Percentiles rank a stretch among this genome's conserved stretches.
Conservation (phyloP, 30 jellyfish, hydroid and myxozoan species). For the Chrysaora quinquecirrha region DNA sequence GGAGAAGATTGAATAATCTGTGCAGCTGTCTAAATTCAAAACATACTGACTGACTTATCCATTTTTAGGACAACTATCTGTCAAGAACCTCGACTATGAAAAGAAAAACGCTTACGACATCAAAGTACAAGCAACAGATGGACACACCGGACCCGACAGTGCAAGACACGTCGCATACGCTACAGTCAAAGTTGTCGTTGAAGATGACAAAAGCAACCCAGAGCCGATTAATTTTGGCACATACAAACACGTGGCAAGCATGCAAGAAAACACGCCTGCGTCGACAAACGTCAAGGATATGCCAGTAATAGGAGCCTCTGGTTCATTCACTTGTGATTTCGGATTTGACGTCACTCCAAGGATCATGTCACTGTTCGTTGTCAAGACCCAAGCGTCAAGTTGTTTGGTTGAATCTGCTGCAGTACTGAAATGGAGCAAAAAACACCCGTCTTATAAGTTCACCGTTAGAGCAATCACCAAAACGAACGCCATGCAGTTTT, state of each 20-base stretch:
- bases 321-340: slow-evolving; percentile 81
- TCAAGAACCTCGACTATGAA: slow-evolving; percentile 81
- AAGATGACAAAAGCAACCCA: slow-evolving; percentile 52
- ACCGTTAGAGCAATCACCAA: slow-evolving; percentile 73
- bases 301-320: slow-evolving; percentile 60
- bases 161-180: slow-evolving; percentile 59
- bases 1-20: too few species aligned
- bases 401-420: slow-evolving; percentile 69
- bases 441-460: slow-evolving; percentile 67
- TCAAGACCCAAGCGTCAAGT: slow-evolving; percentile 74
- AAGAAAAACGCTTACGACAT: slow-evolving; percentile 50
- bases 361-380: slow-evolving; percentile 50
- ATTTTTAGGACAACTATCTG: slow-evolving; percentile 86
- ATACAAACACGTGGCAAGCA: slow-evolving; percentile 42
- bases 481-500: slow-evolving; percentile 63
- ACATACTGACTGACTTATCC: too few species aligned
- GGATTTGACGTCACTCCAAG: slow-evolving; percentile 80
- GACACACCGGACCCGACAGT: slow-evolving; percentile 4
- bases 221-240: slow-evolving; percentile 88
- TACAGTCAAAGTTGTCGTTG: slow-evolving; percentile 72
- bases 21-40: too few species aligned
- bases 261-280: slow-evolving; percentile 64
- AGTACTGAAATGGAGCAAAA: slow-evolving; percentile 72
- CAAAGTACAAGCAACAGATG: slow-evolving; percentile 81
- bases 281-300: slow-evolving; percentile 44